phyloP scores from a whole-genome alignment of 2,888 invertebrate species.

The Argyra leucocephala region DNA sequence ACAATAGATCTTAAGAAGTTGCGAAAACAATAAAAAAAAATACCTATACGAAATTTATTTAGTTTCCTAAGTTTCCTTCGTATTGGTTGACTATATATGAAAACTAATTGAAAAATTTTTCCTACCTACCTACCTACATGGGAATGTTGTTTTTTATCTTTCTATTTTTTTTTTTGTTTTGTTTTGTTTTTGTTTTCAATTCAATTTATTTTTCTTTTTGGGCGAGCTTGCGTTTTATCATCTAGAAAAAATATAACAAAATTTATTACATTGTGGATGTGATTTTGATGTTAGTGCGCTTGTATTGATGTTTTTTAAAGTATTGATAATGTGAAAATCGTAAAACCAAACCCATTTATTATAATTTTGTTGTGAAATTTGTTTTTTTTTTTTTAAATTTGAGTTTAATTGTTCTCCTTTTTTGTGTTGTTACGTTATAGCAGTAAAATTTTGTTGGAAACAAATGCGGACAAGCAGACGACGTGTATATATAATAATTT shows the following conservation, averaged over 20 bases:
- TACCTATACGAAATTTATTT: too few species aligned
- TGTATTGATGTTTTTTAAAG: neutral
- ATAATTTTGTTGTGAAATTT: conserved; percentile 32
- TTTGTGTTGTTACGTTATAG: neutral
- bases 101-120: neutral
- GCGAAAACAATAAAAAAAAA: too few species aligned
- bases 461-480: conserved; percentile 1
- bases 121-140: neutral
- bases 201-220: neutral
- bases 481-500: neutral
- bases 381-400: conserved; percentile 2
- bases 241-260: neutral
- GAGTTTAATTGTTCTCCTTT: neutral
- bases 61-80: neutral
- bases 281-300: neutral
- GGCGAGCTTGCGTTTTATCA: conserved; percentile 8
- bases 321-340: conserved; percentile 8
- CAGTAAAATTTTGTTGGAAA: neutral
- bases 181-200: neutral
- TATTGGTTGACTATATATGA: too few species aligned
- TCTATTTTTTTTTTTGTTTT: neutral
- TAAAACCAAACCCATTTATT: conserved; percentile 46
- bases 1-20: too few species aligned
- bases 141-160: neutral
- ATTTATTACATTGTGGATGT: neutral